phyloP scores from a whole-genome alignment of 2,797 vertebrate species.

The Pelodytes ibericus region DNA sequence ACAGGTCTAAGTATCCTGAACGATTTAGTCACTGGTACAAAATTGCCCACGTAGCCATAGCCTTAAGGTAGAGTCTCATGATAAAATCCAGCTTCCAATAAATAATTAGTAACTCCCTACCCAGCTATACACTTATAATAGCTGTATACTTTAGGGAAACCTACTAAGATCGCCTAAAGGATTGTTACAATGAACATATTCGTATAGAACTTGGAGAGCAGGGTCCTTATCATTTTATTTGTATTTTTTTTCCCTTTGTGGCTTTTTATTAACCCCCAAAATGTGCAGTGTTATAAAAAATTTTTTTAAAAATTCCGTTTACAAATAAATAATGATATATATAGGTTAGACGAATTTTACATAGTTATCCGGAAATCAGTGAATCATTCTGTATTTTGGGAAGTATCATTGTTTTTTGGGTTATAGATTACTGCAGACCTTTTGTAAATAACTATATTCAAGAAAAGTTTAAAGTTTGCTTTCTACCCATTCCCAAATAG shows the following conservation, averaged over 20 bases:
- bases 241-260: too few species aligned
- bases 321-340: not conserved
- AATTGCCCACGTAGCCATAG: not conserved
- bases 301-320: too few species aligned
- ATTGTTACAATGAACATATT: not conserved
- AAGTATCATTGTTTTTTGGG: too few species aligned
- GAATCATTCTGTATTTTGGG: too few species aligned
- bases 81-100: not conserved
- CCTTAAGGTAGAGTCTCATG: not conserved
- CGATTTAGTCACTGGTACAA: not conserved
- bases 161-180: not conserved
- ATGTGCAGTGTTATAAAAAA: not conserved
- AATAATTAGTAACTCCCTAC: not conserved
- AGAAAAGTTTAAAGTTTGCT: conserved; percentile 10
- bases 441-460: not conserved
- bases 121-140: not conserved
- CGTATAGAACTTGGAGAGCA: too few species aligned
- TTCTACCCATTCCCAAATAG: conserved; percentile 10
- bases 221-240: too few species aligned
- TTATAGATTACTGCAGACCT: too few species aligned
- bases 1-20: not conserved
- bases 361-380: too few species aligned
- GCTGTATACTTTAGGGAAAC: not conserved
- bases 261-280: too few species aligned
- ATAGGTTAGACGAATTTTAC: too few species aligned